Percentiles rank a stretch among this genome's conserved stretches.
phyloP scores from a whole-genome alignment of 2,113 vertebrate species.

The Bubo scandiacus region DNA sequence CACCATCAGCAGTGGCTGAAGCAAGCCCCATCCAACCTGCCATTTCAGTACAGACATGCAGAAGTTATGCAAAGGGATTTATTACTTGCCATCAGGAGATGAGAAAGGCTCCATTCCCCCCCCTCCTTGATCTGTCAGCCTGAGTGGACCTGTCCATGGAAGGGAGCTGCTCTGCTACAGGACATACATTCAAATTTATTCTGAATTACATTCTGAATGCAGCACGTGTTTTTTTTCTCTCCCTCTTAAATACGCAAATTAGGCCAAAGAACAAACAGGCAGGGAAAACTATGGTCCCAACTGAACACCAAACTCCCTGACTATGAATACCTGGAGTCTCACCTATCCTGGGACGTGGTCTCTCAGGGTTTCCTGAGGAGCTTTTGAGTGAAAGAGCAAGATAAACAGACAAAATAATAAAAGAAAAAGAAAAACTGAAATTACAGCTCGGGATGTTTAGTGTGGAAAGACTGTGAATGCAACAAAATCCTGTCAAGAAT shows the following conservation, averaged over 20 bases:
- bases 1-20: neutral
- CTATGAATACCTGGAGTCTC: neutral
- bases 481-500: neutral
- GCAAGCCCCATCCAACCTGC: neutral
- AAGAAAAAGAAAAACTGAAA: neutral
- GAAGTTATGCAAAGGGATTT: neutral
- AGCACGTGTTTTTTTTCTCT: neutral
- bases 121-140: neutral
- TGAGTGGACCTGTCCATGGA: fast-evolving
- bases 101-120: neutral
- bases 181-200: neutral
- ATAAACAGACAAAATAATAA: neutral
- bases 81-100: neutral
- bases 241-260: neutral
- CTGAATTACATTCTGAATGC: neutral
- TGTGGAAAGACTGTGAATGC: neutral
- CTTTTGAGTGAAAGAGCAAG: neutral
- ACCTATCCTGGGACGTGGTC: neutral
- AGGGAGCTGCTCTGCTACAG: neutral
- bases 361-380: neutral
- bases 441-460: neutral
- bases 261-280: neutral
- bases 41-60: neutral
- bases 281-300: neutral
- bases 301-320: neutral